Evolutionary conservation across 2,888 invertebrate species (phyloP), one percentile per base, ranked within the genome.

Genomic region (Drosophila paracracens): DNA sequence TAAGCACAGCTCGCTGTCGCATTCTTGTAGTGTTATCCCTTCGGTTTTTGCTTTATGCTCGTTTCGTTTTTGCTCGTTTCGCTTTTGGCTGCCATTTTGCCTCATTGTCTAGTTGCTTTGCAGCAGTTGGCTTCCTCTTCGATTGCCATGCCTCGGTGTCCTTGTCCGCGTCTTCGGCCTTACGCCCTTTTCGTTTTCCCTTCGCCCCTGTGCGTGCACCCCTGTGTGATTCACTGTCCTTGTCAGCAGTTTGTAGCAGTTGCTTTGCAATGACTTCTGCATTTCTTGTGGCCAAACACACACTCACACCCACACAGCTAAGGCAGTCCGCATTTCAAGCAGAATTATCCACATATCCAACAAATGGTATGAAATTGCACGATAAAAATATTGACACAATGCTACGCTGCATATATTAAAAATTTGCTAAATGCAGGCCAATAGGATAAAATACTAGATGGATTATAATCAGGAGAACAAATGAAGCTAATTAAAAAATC

Each of bases 21-120:
- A 76, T 69, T 53, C 63, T 53, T 74, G 74, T 75, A 69, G 81
- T 64, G 56, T 76, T 78, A 68, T 80, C 64, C 78, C 70, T 79
- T 74, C 46, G 50, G 58, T 68, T 52, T 63, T 66, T 67, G 73
- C 70, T 66, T 87, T 83, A 72, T 68, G 79, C 73, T 64, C 74
- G 69, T 64, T 79, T 81, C 33, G 33, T 33, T 33, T 33, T 33
- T 33, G 10, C 33, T 73, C 77, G 61, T 63, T 72, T 68, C 65
- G 72, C 73, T 81, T 79, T 79, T 65, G 79, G 62, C 60, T 81
- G 81, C 74, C 79, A 87, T 87, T 84, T 86, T 74, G 76, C 79
- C 89, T 89, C 82, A 79, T 87, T 89, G 85, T 84, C 85, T 84
- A 70, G 82, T 87, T 83, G 87, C 81, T 82, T 79, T 83, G 70